A percentile compares a stretch with the other conserved stretches of the same genome.
Evolutionary conservation across 1,140 invertebrate genomes (phyloP).

Genomic region (Galleria mellonella): DNA sequence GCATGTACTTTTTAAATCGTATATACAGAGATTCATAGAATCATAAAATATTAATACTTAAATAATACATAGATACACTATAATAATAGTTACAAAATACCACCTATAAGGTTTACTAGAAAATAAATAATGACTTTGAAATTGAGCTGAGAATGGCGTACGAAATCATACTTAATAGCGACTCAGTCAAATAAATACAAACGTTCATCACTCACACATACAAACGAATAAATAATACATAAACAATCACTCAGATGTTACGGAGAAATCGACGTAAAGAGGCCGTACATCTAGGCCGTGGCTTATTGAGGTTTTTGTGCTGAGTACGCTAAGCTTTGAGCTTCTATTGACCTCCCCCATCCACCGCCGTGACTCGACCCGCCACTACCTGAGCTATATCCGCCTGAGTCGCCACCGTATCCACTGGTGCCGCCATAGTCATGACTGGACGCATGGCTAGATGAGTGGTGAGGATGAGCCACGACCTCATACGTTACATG

Average conservation of each 20-base stretch:
- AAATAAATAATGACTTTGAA: slow-evolving; percentile 18
- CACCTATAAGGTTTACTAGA: slow-evolving; percentile 30
- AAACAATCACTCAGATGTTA: slow-evolving; percentile 13
- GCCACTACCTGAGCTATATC: slow-evolving; percentile 73
- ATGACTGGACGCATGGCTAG: slow-evolving; percentile 79
- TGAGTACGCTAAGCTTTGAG: slow-evolving; percentile 84
- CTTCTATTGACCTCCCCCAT: slow-evolving; percentile 82
- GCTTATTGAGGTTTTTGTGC: slow-evolving; percentile 78
- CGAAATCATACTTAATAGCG: slow-evolving; percentile 11
- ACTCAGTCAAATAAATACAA: slow-evolving; percentile 55
- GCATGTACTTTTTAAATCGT: slow-evolving; percentile 11
- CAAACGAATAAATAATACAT: slow-evolving; percentile 28
- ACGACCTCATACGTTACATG: slow-evolving; percentile 91
- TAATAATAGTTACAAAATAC: slow-evolving; percentile 30
- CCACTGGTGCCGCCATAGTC: slow-evolving; percentile 76
- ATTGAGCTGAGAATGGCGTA: slow-evolving; percentile 16
- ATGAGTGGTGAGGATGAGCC: slow-evolving; percentile 84
- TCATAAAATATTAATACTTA: slow-evolving; percentile 12
- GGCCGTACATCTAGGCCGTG: slow-evolving; percentile 39
- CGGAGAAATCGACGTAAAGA: slow-evolving; percentile 52
- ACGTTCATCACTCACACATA: slow-evolving; percentile 40
- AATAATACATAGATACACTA: slow-evolving; percentile 32
- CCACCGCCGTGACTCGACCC: slow-evolving; percentile 75
- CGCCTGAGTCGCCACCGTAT: slow-evolving; percentile 71
- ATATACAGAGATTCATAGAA: slow-evolving; percentile 17